Evolutionary conservation across 35 echinoderm and acorn worm genomes (phyloP), one percentile per base, ranked within the genome.

Genomic region (Apostichopus japonicus): DNA sequence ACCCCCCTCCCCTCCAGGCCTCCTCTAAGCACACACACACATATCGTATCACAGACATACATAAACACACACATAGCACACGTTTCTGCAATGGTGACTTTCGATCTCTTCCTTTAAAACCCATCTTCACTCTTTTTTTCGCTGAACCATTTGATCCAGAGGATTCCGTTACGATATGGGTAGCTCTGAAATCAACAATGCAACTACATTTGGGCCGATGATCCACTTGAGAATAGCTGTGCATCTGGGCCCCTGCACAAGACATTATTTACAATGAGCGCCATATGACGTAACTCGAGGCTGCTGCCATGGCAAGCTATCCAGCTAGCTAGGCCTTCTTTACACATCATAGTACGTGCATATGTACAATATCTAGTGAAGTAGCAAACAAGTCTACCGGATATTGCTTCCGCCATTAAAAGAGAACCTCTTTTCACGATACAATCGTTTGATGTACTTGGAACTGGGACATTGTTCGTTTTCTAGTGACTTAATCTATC

Each of bases 241-340:
- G 57, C 8, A 19, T 7, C 71, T 75, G 71, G 17, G 44, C 62
- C 86, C 86, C 86, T 89, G 86, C 86, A 89, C 59, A 89, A 59
- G 25, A 6, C 23, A 13, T 82, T 82, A 82, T 82, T 82, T 82
- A 82, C 79, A 75, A 23, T 84, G 54, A 89, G 86, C 23, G 86
- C 67, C 16, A 44, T 27, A 89, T 89, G 86, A 89, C 86, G 86
- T 89, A 89, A 89, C 52, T 5, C 86, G 86, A 89, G n/a, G 81
- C 81, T 84, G 81, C 81, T 84, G 17, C 81, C 81, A 84, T 84
- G 81, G 81, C 81, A 58, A 84, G 81, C 81, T 84, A 61, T 61
- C 57, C 13, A 61, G 33, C 13, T 6, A 84, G 10, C 21, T 84
- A 75, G 71, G 71, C 71, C 71, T 75, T 7, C 71, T 75, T 21